Conservation (phyloP, 2,113 vertebrate species). For the Bothrops jararaca region DNA sequence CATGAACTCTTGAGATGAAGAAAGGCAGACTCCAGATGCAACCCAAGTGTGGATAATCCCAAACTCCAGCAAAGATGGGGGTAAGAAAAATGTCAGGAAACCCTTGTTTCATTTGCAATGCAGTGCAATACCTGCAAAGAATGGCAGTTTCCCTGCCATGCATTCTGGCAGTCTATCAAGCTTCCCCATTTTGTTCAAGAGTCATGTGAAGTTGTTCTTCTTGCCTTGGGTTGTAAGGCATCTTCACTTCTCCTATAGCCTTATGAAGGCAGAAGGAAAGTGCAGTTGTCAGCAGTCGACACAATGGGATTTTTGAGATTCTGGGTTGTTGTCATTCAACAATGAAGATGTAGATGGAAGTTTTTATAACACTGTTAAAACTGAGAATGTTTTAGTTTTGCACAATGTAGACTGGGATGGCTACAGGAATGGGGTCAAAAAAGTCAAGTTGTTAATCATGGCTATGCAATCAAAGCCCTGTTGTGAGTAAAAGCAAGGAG, state of each 20-base stretch:
- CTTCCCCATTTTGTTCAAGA: not conserved
- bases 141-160: not conserved
- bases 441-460: not conserved
- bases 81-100: not conserved
- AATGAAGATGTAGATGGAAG: not conserved
- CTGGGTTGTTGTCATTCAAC: not conserved
- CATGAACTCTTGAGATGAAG: not conserved
- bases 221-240: not conserved
- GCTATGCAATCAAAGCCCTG: not conserved
- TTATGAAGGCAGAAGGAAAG: not conserved
- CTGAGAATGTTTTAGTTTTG: slow-evolving; percentile 25
- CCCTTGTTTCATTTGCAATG: not conserved
- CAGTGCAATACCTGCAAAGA: not conserved
- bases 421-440: not conserved
- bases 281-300: not conserved
- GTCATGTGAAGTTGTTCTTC: not conserved
- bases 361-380: not conserved
- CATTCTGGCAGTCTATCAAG: not conserved
- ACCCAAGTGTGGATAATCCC: too few species aligned
- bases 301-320: not conserved
- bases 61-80: not conserved
- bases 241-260: not conserved
- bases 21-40: not conserved
- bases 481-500: not conserved
- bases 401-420: not conserved